Conservation (phyloP, 1,140 invertebrate species). For the Arion vulgaris region DNA sequence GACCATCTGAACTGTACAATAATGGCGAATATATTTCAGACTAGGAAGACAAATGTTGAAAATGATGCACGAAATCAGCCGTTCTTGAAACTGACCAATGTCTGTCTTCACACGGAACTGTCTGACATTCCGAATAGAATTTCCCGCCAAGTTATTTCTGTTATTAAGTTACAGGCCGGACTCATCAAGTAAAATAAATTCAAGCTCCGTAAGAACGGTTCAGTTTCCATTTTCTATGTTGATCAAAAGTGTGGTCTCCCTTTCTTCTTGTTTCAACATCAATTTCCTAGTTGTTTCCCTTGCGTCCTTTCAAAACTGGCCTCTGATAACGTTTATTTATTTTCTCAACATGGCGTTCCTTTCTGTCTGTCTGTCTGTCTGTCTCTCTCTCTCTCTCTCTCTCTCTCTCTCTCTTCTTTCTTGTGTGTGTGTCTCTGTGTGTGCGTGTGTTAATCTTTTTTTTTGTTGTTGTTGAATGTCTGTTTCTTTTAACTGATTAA, state of each 20-base stretch:
- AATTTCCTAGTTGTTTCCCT: conserved; percentile 12
- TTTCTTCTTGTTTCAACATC: conserved; percentile 14
- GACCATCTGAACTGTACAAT: too few species aligned
- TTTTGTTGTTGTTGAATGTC: too few species aligned
- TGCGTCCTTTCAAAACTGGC: neutral
- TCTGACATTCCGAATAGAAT: neutral
- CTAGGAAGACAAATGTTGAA: too few species aligned
- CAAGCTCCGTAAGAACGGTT: neutral
- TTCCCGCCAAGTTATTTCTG: neutral
- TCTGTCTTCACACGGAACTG: neutral
- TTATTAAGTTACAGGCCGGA: conserved; percentile 4
- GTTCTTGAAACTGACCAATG: neutral
- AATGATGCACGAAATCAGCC: neutral
- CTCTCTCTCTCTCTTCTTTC: neutral
- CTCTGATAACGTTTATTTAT: neutral
- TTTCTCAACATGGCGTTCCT: neutral
- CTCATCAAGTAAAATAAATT: conserved; percentile 15
- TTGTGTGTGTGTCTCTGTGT: neutral
- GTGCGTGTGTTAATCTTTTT: conserved; percentile 22
- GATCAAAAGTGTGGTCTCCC: conserved; percentile 9
- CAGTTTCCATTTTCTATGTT: conserved; percentile 6
- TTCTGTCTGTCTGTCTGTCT: neutral
- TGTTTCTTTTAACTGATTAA: too few species aligned
- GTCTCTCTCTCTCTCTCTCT: neutral
- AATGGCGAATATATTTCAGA: too few species aligned